Evolutionary conservation across 1,140 invertebrate genomes (phyloP), one percentile per base, ranked within the genome.

Genomic region (Solenopsis fugax): DNA sequence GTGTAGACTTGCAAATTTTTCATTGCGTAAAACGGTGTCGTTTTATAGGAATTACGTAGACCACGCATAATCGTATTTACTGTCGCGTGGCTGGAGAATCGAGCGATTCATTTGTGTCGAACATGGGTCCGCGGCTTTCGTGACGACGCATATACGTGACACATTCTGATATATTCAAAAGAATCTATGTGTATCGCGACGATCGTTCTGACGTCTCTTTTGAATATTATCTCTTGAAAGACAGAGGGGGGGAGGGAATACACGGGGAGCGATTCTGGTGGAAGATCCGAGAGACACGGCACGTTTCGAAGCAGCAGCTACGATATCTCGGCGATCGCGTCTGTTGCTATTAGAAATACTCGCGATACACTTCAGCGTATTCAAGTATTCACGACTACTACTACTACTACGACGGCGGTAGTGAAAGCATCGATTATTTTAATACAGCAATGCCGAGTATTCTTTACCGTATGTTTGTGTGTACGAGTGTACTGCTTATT

Each of bases 81-180:
- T 64, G 62, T 80, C 41, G 76, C 56, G 12, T 65, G 58, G 24
- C 16, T 13, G 24, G 9, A 18, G 37, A 67, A 84, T 73, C 76
- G 71, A 62, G 37, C 85, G 58, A 85, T 81, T 73, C 82, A 72
- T 56, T n/a, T 52, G 5, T 56, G 12, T 60, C 82, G 29, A 77
- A 89, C 69, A 81, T 64, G 76, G 21, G 21, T 54, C 52, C 58
- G 65, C 56, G 87, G 84, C 88, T 80, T 88, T 88, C 92, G 91
- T 93, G 92, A 94, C 90, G 88, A 54, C 69, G 93, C 94, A 95
- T 94, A 95, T 94, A 90, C 85, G 87, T 69, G n/a, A 29, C 29
- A 34, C 50, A 16, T 58, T 45, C 37, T 93, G 93, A 94, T 94
- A 41, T 92, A 95, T 93, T 94, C 93, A 64, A 71, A 64, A 62